Evolutionary conservation across 1,140 invertebrate genomes (phyloP).

Genomic region (Littorina saxatilis): DNA sequence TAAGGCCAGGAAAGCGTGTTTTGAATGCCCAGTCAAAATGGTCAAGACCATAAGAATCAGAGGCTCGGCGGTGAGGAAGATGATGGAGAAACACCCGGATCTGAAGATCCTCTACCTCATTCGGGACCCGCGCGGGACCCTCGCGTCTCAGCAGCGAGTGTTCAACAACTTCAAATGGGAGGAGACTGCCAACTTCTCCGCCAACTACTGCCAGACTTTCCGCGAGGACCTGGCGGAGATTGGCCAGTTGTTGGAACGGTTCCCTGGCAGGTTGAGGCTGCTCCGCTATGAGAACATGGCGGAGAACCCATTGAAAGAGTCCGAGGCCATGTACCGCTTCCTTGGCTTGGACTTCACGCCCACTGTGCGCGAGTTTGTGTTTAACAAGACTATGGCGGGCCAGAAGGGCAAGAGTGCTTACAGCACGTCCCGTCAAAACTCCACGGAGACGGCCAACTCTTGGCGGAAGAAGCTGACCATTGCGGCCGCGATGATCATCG

Average conservation of each 20-base stretch:
- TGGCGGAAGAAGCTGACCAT: neutral
- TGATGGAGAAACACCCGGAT: slow-evolving; percentile 34
- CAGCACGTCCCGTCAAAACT: slow-evolving; percentile 3
- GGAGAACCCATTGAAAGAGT: slow-evolving; percentile 35
- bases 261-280: slow-evolving; percentile 26
- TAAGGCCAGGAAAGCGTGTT: slow-evolving; percentile 29
- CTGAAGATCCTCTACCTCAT: slow-evolving; percentile 35
- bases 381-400: slow-evolving; percentile 42
- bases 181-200: slow-evolving; percentile 19
- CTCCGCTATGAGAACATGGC: slow-evolving; percentile 49
- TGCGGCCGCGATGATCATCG: neutral
- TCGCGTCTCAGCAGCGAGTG: slow-evolving; percentile 20
- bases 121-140: slow-evolving; percentile 30
- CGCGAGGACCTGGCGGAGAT: slow-evolving; percentile 38
- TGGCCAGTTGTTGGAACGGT: slow-evolving; percentile 19
- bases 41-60: slow-evolving; percentile 46
- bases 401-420: neutral
- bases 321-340: slow-evolving; percentile 45
- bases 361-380: slow-evolving; percentile 24
- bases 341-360: slow-evolving; percentile 25
- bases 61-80: slow-evolving; percentile 26
- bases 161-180: slow-evolving; percentile 24
- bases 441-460: neutral
- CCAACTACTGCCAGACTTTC: slow-evolving; percentile 45
- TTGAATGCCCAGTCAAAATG: slow-evolving; percentile 30